Base-by-base conservation (phyloP, 2,797 vertebrate species). In the Pteronotus mesoamericanus region DNA sequence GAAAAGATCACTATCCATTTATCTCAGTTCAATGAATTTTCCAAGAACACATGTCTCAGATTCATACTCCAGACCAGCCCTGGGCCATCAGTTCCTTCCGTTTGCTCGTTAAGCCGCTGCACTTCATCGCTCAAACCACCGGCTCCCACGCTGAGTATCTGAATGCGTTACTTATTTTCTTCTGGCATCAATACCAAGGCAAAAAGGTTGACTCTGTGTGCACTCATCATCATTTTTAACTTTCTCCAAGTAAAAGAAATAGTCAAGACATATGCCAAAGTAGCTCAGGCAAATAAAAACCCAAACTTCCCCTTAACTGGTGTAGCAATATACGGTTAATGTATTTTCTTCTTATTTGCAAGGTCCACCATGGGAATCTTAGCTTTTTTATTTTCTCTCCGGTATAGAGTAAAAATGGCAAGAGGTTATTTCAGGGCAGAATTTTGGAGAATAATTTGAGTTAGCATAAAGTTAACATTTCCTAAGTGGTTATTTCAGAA, bases 401-500 rank as follows among this genome's bases (percentile, higher is more conserved):
- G 22, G 24, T 90, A 94, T 14, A 92, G 6, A 64, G 48, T 68
- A 64, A 94, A 96, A 92, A 96, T 92, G 92, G 59, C 80, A 91
- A 77, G 59, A 89, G 93, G 83, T 69, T 98, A 97, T 94, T 97
- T 87, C 59, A 93, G 93, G 90, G 61, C 89, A 97, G 57, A 71
- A 71, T 97, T 96, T 88, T 71, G 75, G 69, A 96, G 48, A 96
- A 72, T 86, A 91, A 84, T 91, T 94, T 96, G 88, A 88, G 96
- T 97, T 79, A 96, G 86, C 68, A 96, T 94, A 46, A 77, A 15
- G 72, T 53, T 95, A 91, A 19, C 2, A 55, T 88, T 92, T 74
- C 12, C 57, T 95, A 96, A 97, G 95, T 97, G 48, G 16, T 86
- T 90, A 93, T 95, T 95, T 97, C 59, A 91, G 92, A 97, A 96